Evolutionary conservation across 53 echinoderm and acorn worm species (phyloP), one percentile per base, ranked within the genome.

Genomic region (Zoroaster sp.): DNA sequence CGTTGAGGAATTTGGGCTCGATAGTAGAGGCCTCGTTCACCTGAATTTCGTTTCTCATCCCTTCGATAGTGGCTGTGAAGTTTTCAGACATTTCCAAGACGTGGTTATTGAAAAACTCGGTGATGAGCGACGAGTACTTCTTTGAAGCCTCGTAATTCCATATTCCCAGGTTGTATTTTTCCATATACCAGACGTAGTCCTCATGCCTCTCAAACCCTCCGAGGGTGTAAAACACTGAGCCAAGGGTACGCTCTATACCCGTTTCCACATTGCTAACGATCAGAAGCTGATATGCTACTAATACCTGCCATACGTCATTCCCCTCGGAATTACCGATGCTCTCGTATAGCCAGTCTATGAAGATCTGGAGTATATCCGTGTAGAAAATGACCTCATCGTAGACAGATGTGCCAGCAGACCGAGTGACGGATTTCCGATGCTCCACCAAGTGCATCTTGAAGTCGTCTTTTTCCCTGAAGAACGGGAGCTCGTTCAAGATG

Each of bases 281-380:
- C 54, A 95, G 93, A 17, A 95, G 87, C 76, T 95, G 95, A 67
- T 95, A 95, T 8, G 95, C 93, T 12, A 95, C 95, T 17, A 95
- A 71, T 9, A 88, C 91, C 82, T 95, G 93, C 95, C 95, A 95
- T 1, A 89, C 66, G 17, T 89, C 93, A 44, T 90, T 90, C 2
- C 95, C 95, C 66, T 91, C 88, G 31, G 95, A 95, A 80, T 95
- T 95, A 18, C 95, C 95, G 18, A 95, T 91, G 68, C 95, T 95
- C 79, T 95, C 95, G 69, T 95, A 95, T 18, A 95, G 77, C 95
- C 95, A 95, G 66, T 95, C 95, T n/a, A 95, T 95, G 81, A 95
- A 95, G 36, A 95, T 95, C 91, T 95, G 95, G 4, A 95, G 68
- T 52, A 88, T 78, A 30, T 93, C 91, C 21, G 95, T 95, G 87